Base-by-base conservation (phyloP, 2,113 vertebrate genomes). In the Bubo bubo region DNA sequence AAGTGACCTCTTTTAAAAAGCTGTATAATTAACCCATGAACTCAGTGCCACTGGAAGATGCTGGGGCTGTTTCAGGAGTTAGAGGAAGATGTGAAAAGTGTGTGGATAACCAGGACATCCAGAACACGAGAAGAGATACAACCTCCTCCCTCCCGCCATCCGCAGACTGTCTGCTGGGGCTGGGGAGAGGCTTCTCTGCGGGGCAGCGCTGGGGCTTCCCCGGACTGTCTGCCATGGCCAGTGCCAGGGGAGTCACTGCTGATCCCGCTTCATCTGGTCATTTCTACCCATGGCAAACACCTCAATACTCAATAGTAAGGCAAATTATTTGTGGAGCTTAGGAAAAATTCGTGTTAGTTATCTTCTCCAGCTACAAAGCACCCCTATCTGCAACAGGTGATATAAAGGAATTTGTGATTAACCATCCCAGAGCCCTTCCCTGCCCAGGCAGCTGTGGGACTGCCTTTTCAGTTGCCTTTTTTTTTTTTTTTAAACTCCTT, bases 201-300 rank as follows among this genome's bases (percentile, higher is more conserved):
- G 27, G 50, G 28, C 34, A 28, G 49, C 4, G 5, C 5, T 16
- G 19, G 34, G 39, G 12, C 23, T 49, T 52, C 62, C 19, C 50
- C 5, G 2, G 4, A 0, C 16, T 5, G 8, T 30, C 49, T 32
- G 16, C 6, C 37, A 18, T 4, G 26, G 2, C 16, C 14, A 10
- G 49, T 3, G 49, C 1, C 17, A 17, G 17, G 45, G 30, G 9
- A 53, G 62, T 19, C 37, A n/a, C 26, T 0, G 0, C 34, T 34
- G 52, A 4, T 11, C 35, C 66, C 6, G 4, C 35, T 58, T 2
- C 3, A 7, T 22, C 15, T 64, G 30, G 7, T 6, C 14, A 8
- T 11, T 58, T 49, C 10, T 32, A 12, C 62, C 66, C 7, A 0
- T 4, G 26, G 88, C 37, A 86, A 85, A 67, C 67, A 39, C 41